phyloP scores from a whole-genome alignment of 2,797 vertebrate species.

The Vultur gryphus region DNA sequence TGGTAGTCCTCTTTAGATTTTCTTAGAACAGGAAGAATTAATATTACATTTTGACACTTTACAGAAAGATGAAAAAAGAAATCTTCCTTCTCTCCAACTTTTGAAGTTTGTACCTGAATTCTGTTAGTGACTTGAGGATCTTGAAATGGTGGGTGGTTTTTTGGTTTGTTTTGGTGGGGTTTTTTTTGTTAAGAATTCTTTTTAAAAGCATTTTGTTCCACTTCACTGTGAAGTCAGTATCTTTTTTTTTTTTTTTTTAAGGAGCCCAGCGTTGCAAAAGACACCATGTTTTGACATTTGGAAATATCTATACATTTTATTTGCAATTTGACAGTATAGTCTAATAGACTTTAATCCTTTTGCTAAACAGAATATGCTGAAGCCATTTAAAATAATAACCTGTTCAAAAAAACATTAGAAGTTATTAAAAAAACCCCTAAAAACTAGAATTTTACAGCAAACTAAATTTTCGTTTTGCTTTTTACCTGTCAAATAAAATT shows the following conservation, averaged over 20 bases:
- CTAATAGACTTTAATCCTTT: background rate
- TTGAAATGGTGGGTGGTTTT: background rate
- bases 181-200: background rate
- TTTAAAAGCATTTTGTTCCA: slow-evolving; percentile 10
- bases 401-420: background rate
- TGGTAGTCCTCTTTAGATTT: slow-evolving; percentile 73
- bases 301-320: background rate
- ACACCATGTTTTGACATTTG: background rate
- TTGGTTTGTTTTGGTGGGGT: background rate
- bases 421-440: rapidly evolving
- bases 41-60: background rate
- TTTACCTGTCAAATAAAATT: background rate
- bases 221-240: background rate
- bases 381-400: background rate
- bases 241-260: background rate
- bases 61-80: slow-evolving; percentile 20
- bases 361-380: background rate
- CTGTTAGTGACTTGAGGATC: background rate
- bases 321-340: background rate
- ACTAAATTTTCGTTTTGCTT: background rate
- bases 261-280: background rate
- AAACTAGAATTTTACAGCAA: background rate
- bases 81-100: background rate
- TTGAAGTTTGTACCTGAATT: background rate
- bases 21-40: slow-evolving; percentile 43